These are phyloP conservation scores for Drosophila nr. perissopoda DNA, from an alignment of 2,888 invertebrate genomes.

Conservation along the genomic window DNA sequence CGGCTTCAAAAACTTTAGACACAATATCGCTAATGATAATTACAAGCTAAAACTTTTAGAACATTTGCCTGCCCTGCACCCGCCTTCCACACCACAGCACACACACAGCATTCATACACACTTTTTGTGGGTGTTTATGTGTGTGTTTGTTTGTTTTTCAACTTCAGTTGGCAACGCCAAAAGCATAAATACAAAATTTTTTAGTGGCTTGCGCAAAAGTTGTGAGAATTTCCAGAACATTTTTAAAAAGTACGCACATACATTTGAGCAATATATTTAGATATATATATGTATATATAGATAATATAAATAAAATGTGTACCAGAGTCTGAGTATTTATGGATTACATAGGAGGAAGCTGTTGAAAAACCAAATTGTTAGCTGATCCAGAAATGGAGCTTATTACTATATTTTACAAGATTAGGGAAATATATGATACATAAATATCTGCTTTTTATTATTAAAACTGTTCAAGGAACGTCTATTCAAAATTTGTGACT, in stretches of 20 bases:
- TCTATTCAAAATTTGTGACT: not conserved
- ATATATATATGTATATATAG: not conserved
- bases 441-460: not conserved
- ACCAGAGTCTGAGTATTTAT: not conserved
- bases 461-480: not conserved
- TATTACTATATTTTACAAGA: not conserved
- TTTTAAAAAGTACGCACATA: slow-evolving; percentile 8
- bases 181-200: slow-evolving; percentile 72
- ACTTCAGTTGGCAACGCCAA: slow-evolving; percentile 70
- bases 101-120: not conserved
- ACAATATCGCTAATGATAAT: slow-evolving; percentile 82
- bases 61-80: slow-evolving; percentile 52
- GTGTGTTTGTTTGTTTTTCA: slow-evolving; percentile 50
- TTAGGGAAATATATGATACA: not conserved
- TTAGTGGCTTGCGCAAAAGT: slow-evolving; percentile 63
- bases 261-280: not conserved
- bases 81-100: not conserved
- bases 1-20: slow-evolving; percentile 77
- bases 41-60: slow-evolving; percentile 75
- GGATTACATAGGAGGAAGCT: not conserved
- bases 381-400: not conserved
- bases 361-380: not conserved
- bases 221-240: slow-evolving; percentile 19
- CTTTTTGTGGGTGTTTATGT: slow-evolving; percentile 12
- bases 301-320: slow-evolving; percentile 2